Evolutionary conservation across 1,140 invertebrate species (phyloP).

Genomic region (Hypothenemus hampei): DNA sequence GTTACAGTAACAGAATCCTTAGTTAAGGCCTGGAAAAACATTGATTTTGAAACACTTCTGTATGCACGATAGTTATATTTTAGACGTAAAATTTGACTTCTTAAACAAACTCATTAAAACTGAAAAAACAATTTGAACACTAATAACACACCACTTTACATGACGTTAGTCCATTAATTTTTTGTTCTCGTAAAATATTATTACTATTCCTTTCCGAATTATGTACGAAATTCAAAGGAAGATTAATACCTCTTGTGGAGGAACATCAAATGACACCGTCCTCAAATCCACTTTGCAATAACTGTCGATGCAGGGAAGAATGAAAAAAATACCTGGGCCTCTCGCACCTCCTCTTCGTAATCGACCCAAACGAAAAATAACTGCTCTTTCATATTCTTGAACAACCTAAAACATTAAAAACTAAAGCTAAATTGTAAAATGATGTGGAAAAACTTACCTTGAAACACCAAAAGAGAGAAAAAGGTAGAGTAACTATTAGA

Average conservation of each 20-base stretch:
- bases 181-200: no score
- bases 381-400: slow-evolving; percentile 73
- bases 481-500: slow-evolving; percentile 75
- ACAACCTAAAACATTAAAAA: slow-evolving; percentile 54
- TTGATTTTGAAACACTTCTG: no score
- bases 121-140: no score
- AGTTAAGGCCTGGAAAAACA: slow-evolving; percentile 66
- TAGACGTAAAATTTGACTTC: no score
- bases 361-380: slow-evolving; percentile 70
- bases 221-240: no score
- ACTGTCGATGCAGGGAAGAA: slow-evolving; percentile 86
- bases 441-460: no score
- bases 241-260: slow-evolving; percentile 78
- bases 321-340: slow-evolving; percentile 83
- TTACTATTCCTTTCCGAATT: no score
- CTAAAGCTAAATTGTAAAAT: neutral
- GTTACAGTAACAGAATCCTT: slow-evolving; percentile 91
- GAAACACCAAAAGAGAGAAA: slow-evolving; percentile 80
- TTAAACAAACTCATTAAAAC: no score
- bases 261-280: slow-evolving; percentile 76
- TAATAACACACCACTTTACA: no score
- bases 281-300: slow-evolving; percentile 85
- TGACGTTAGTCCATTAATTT: no score
- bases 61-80: no score
- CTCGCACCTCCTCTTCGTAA: slow-evolving; percentile 63